Percentiles rank a stretch among this genome's conserved stretches.
These are phyloP conservation scores for Carabus problematicus DNA, from an alignment of 2,888 invertebrate genomes.

Conservation along the genomic window DNA sequence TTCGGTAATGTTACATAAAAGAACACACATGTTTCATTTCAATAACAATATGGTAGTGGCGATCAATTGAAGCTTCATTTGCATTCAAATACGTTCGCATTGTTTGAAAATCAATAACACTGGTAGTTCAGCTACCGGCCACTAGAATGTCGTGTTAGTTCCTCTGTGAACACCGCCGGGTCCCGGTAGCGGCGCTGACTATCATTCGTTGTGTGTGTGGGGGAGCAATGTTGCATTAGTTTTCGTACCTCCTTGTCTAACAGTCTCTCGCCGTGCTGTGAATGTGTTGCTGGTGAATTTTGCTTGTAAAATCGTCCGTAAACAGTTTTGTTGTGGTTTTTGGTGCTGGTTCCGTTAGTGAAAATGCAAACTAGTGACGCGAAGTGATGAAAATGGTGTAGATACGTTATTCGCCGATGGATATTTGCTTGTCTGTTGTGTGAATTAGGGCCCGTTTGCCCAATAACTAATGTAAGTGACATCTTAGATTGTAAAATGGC, in stretches of 20 bases:
- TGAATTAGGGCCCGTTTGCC: constrained; percentile 32
- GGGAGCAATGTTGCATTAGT: constrained; percentile 21
- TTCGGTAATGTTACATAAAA: too few species aligned
- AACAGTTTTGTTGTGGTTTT: constrained; percentile 38
- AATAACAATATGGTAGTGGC: too few species aligned
- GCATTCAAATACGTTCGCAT: too few species aligned
- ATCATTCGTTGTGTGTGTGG: constrained; percentile 17
- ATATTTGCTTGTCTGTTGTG: constrained; percentile 25
- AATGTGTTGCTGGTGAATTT: constrained; percentile 26
- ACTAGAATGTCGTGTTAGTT: too few species aligned
- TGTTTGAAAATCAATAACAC: too few species aligned
- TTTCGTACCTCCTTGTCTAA: constrained; percentile 33
- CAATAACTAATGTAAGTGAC: constrained; percentile 40
- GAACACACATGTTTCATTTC: too few species aligned
- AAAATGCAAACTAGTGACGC: constrained; percentile 26
- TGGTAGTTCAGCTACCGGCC: too few species aligned
- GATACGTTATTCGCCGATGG: constrained; percentile 23
- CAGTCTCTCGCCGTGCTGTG: constrained; percentile 29
- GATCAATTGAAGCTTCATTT: too few species aligned
- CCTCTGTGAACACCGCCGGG: too few species aligned
- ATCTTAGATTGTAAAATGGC: constrained; percentile 40
- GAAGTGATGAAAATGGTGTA: constrained; percentile 38
- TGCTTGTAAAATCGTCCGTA: constrained; percentile 31
- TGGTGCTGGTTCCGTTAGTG: constrained; percentile 14
- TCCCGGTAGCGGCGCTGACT: constrained; percentile 19